Base-by-base conservation (phyloP, 1,140 invertebrate species). In the Drosophila quadrilineata region DNA sequence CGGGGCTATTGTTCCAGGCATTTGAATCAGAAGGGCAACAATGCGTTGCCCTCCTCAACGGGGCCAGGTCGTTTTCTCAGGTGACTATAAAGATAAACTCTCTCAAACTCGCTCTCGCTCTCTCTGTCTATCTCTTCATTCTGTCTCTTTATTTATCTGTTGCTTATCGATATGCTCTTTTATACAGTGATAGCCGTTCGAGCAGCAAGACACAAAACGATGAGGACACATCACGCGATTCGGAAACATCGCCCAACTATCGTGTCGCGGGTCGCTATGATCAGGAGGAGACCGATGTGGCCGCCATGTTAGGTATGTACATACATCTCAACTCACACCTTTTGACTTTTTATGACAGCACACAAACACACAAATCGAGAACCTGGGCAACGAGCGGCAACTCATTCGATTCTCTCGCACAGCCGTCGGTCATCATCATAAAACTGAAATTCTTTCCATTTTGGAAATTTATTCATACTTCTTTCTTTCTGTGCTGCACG, bases 1-100 rank as follows among this genome's bases (percentile, higher is more conserved):
- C 92, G 97, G 63, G 98, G 98, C 4, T 99, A 94, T 90, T 99
- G 98, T 90, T 99, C 98, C 14, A 91, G 98, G 41, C 98, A 99
- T 92, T 93, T 99, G 60, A 98, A 96, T 77, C 89, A 89, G 62
- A 88, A 89, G 70, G 88, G 88, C 43, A 89, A 79, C 66, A 84
- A 69, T 64, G 75, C 71, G 41, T 59, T 89, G 48, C 82, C 88
- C 52, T 82, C 77, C 43, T 89, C 89, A 17, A 79, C 80, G 49
- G 82, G 84, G n/a, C 77, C 88, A 14, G 72, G 75, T 54, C 73
- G 85, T 33, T 76, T 90, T 41, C 73, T 88, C 48, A 88, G 87
- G 89, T 90, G 64, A 31, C 28, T 60, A 50, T 52, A 45, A 45
- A 41, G 22, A 10, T 41, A 38, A 36, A 29, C 21, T 6, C 21